A percentile compares a stretch with the other conserved stretches of the same genome.
Conservation (phyloP, 2,888 invertebrate species). For the Cryptops parisi region DNA sequence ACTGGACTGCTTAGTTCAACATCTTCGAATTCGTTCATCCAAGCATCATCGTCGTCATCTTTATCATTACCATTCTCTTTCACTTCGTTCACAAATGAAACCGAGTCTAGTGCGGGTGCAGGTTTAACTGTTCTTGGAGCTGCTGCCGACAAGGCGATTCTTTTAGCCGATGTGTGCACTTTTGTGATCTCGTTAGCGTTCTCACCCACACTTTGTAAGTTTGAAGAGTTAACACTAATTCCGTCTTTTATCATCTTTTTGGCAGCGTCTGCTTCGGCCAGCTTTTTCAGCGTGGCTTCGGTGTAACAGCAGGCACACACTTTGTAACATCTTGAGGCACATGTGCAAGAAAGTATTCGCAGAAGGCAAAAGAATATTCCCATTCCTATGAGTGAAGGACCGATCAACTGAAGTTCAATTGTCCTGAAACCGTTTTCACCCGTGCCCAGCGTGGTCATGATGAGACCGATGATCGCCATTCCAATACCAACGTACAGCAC, state of each 20-base stretch:
- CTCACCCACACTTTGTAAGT: no score
- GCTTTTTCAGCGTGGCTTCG: neutral
- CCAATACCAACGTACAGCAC: slow-evolving; percentile 73
- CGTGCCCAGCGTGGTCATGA: slow-evolving; percentile 77
- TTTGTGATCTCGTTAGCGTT: no score
- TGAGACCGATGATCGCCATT: slow-evolving; percentile 65
- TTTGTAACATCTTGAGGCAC: slow-evolving; percentile 7
- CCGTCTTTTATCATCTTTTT: neutral
- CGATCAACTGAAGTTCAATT: slow-evolving; percentile 67
- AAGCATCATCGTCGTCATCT: slow-evolving; percentile 2
- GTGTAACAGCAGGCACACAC: neutral
- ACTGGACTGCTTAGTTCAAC: slow-evolving; percentile 7
- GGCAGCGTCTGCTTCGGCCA: neutral
- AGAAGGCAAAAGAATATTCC: slow-evolving; percentile 69
- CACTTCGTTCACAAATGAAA: slow-evolving; percentile 5
- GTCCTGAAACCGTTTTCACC: slow-evolving; percentile 59
- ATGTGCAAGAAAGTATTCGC: slow-evolving; percentile 57
- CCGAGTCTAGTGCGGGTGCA: neutral
- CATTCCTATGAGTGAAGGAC: slow-evolving; percentile 62
- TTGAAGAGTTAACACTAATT: no score
- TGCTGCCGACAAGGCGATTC: neutral
- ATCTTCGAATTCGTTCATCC: slow-evolving; percentile 9
- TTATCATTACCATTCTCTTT: neutral
- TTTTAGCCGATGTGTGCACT: no score
- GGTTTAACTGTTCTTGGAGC: neutral